Base-by-base conservation (phyloP, 1,140 invertebrate species). In the Phymastichus coffea region DNA sequence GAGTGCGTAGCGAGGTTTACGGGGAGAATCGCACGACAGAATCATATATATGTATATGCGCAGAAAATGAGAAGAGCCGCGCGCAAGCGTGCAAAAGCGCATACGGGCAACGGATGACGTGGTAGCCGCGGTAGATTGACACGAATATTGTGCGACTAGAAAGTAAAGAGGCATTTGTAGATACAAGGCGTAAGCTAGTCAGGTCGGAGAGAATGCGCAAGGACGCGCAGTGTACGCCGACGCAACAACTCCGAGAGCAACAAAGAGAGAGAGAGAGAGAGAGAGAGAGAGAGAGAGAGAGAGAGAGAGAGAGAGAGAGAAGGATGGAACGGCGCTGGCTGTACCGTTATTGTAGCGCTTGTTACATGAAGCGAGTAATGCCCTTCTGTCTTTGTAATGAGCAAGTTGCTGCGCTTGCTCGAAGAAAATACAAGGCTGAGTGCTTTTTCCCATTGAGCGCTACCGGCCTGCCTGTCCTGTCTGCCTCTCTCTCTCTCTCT, bases 271-370 rank as follows among this genome's bases (percentile, higher is more conserved):
- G n/a, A n/a, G n/a, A n/a, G n/a, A n/a, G n/a, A n/a, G n/a, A n/a
- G n/a, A n/a, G n/a, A n/a, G n/a, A n/a, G n/a, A n/a, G n/a, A n/a
- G n/a, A n/a, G n/a, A n/a, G n/a, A n/a, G n/a, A n/a, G n/a, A n/a
- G n/a, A n/a, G n/a, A n/a, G n/a, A n/a, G n/a, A n/a, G n/a, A n/a
- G n/a, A n/a, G n/a, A n/a, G n/a, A n/a, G n/a, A n/a, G n/a, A n/a
- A 46, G 33, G 23, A 49, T 41, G 55, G 33, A 41, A 49, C 17
- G 33, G 30, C 40, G 41, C n/a, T n/a, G 35, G 51, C 37, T 60
- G 25, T 63, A 64, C 60, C 67, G 66, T 66, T 69, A 67, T 58
- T 59, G n/a, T n/a, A n/a, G 51, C 48, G 57, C 46, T 49, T 54
- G 33, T 55, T 67, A 58, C 57, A 63, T 51, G 54, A 61, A 30